Percentiles rank a stretch among this genome's conserved stretches.
phyloP scores from a whole-genome alignment of 2,888 invertebrate species.

The Brachyptera risi region DNA sequence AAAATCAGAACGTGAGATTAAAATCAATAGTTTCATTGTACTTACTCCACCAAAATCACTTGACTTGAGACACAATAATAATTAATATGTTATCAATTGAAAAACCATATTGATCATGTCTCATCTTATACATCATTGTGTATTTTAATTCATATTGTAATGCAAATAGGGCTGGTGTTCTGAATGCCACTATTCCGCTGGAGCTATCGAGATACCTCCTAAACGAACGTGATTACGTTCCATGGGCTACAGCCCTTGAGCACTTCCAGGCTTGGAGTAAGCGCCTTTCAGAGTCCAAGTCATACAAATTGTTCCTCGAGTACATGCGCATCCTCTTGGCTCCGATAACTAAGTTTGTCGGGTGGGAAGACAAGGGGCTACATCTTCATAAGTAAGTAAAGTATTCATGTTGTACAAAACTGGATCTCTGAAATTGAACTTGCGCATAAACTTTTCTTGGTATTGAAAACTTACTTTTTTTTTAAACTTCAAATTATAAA shows the following conservation, averaged over 20 bases:
- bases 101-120: too few species aligned
- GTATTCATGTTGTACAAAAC: too few species aligned
- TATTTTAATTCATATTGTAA: constrained; percentile 29
- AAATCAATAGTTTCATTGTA: too few species aligned
- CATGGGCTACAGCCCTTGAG: constrained; percentile 75
- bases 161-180: constrained; percentile 54
- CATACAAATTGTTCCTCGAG: constrained; percentile 62
- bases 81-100: too few species aligned
- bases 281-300: constrained; percentile 64
- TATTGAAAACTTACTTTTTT: too few species aligned
- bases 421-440: too few species aligned
- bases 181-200: constrained; percentile 61
- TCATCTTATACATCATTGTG: too few species aligned
- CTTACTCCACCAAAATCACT: too few species aligned
- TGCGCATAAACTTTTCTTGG: too few species aligned
- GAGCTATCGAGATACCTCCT: constrained; percentile 61
- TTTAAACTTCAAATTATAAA: too few species aligned
- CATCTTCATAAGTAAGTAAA: constrained; percentile 59
- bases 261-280: constrained; percentile 71
- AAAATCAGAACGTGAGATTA: too few species aligned
- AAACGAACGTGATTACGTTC: constrained; percentile 73
- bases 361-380: constrained; percentile 60
- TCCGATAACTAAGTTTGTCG: constrained; percentile 56
- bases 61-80: too few species aligned
- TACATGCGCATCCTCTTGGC: constrained; percentile 56